These are phyloP conservation scores for Diabrotica balteata DNA, from an alignment of 2,888 invertebrate species.

Conservation along the genomic window DNA sequence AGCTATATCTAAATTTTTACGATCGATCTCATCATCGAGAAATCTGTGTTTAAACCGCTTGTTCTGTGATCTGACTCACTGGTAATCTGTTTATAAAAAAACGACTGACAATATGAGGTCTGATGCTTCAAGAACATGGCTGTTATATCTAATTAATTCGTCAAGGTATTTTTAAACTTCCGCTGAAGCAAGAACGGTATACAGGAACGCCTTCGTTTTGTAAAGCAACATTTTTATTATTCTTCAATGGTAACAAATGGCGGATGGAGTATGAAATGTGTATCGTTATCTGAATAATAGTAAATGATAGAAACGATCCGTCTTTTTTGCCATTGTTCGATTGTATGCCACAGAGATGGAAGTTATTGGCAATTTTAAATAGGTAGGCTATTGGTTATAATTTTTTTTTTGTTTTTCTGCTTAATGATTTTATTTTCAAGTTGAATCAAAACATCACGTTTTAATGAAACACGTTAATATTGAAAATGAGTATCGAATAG, in stretches of 20 bases:
- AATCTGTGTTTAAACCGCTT: no score
- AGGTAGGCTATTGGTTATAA: no score
- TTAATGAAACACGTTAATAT: no score
- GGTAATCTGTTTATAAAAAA: not conserved
- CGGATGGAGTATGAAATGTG: constrained; percentile 14
- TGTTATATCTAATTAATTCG: constrained; percentile 34
- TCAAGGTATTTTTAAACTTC: constrained; percentile 40
- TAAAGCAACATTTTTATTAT: constrained; percentile 27
- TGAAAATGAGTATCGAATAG: no score
- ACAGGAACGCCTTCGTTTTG: constrained; percentile 26
- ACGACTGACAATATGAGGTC: constrained; percentile 12
- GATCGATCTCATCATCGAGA: no score
- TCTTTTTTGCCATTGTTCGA: constrained; percentile 1
- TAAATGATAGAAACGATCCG: constrained; percentile 7
- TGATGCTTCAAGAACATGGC: constrained; percentile 28
- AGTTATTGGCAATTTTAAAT: no score
- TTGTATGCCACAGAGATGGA: no score
- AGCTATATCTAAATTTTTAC: no score
- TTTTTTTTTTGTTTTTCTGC: no score
- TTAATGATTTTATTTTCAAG: no score
- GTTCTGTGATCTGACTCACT: not conserved
- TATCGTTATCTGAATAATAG: constrained; percentile 9
- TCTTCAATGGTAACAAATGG: constrained; percentile 9
- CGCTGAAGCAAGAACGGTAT: constrained; percentile 27
- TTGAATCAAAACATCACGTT: no score